A percentile compares a stretch with the other conserved stretches of the same genome.
Conservation (phyloP, 2,113 vertebrate species). For the Manacus vitellinus region DNA sequence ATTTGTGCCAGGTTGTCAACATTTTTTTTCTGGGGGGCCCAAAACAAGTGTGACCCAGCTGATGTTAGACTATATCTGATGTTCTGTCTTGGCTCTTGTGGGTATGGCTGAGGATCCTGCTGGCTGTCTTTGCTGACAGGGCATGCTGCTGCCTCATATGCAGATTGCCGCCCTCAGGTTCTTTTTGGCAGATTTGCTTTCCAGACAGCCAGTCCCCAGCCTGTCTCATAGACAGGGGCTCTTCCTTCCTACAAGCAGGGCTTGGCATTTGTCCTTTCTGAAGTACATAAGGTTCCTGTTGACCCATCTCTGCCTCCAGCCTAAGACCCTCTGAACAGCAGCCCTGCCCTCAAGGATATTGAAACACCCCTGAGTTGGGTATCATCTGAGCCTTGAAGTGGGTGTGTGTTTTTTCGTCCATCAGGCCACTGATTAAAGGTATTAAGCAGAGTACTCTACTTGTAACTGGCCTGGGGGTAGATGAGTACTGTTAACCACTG, state of each 20-base stretch:
- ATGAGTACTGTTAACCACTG: neutral
- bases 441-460: neutral
- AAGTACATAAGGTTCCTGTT: neutral
- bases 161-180: neutral
- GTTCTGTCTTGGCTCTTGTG: neutral
- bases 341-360: neutral
- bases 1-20: neutral
- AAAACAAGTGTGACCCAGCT: neutral
- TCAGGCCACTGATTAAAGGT: neutral
- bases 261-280: neutral
- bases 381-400: neutral
- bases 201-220: neutral
- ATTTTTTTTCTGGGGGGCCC: neutral
- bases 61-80: neutral
- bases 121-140: neutral
- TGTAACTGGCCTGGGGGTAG: neutral
- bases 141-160: rapidly evolving
- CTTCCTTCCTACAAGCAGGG: neutral
- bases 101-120: neutral
- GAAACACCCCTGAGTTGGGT: neutral
- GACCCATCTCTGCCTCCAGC: neutral
- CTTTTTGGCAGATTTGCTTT: neutral
- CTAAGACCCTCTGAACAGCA: neutral
- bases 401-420: neutral
- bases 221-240: neutral